Base-by-base conservation (phyloP, 2,797 vertebrate genomes). In the Pangasius larnaudii region DNA sequence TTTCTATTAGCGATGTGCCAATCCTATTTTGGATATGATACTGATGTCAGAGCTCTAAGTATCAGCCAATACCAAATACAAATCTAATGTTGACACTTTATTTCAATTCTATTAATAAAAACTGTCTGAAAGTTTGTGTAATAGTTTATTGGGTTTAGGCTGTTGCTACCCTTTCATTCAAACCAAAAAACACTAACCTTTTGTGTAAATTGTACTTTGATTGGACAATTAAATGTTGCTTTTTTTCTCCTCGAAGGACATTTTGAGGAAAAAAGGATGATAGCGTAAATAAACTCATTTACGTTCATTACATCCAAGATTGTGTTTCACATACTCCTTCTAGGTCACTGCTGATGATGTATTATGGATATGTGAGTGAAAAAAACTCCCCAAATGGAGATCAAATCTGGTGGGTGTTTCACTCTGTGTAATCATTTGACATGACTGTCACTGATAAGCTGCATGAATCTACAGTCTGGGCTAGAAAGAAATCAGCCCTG, bases 401-500 rank as follows among this genome's bases (percentile, higher is more conserved):
- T 16, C 6, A 77, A 42, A 51, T 51, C 24, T 49, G 49, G 4
- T 24, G 11, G 22, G 10, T 75, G 39, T 49, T 42, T 75, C 24
- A 14, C 11, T 8, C 13, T 77, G 11, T 49, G 72, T 53, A 53
- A 53, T 53, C 7, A n/a, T 51, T n/a, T 51, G 13, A n/a, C 10
- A 18, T 30, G 27, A 77, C 14, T 51, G 51, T 77, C 13, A 77
- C 13, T 19, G 75, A 30, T 78, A 78, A 78, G 5, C 75, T 78
- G 7, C 46, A 78, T 53, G 13, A 53, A 51, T 53, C 11, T 56
- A 56, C 3, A 79, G 18, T 79, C 51, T 79, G 77, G 51, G 16
- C n/a, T 79, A 58, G 77, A 33, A 78, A 19, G 77, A 79, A 79
- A 56, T 79, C 77, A 58, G n/a, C 16, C 51, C 30, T 56, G 14